Conservation (phyloP, 2,797 vertebrate species). For the Eulemur coronatus region DNA sequence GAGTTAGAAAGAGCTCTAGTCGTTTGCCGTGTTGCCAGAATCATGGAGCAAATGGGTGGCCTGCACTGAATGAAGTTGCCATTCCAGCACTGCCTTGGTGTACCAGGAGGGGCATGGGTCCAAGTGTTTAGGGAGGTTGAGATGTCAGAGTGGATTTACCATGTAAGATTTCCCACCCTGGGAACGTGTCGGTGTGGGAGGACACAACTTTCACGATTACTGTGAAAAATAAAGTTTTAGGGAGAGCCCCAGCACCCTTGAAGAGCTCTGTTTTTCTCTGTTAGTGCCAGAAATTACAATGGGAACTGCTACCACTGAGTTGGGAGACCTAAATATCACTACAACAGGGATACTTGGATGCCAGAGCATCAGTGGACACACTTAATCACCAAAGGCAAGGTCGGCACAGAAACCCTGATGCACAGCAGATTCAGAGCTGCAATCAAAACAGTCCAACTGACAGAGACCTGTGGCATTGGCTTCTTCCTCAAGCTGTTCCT, state of each 20-base stretch:
- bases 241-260: too few relatives aligned
- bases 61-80: neutral
- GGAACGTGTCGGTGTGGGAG: neutral
- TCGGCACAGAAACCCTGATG: neutral
- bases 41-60: neutral
- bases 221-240: too few relatives aligned
- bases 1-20: neutral
- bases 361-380: neutral
- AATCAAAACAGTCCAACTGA: neutral
- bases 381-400: neutral
- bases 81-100: neutral
- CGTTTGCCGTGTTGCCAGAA: neutral
- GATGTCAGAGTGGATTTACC: neutral
- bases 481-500: neutral
- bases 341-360: neutral
- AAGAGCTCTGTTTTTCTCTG: too few relatives aligned
- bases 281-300: neutral
- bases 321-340: neutral
- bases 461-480: neutral
- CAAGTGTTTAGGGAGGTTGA: neutral
- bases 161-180: neutral
- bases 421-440: neutral
- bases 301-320: neutral
- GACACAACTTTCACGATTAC: too few relatives aligned
- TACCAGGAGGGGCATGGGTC: too few relatives aligned